A percentile compares a stretch with the other conserved stretches of the same genome.
phyloP scores from a whole-genome alignment of 2,797 vertebrate species.

The Danionella dracula region DNA sequence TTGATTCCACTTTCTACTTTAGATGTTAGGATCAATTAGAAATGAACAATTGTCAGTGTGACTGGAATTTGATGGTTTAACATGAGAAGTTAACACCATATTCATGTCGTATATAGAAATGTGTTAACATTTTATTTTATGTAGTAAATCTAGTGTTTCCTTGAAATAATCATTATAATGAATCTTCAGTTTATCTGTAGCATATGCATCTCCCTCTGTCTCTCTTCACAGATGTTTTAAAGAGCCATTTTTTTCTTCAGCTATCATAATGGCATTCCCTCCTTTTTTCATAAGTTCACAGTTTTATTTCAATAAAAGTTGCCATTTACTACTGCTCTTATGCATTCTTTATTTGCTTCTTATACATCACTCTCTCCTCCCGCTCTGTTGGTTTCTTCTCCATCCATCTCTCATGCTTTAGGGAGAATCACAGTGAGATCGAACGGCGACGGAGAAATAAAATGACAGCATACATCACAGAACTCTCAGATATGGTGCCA shows the following conservation, averaged over 20 bases:
- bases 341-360: conserved; percentile 42
- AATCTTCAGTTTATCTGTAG: conserved; percentile 60
- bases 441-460: conserved; percentile 92
- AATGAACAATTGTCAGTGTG: no score
- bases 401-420: conserved; percentile 56
- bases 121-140: no score
- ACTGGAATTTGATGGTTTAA: no score
- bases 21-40: no score
- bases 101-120: no score
- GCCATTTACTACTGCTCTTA: not conserved
- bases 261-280: conserved; percentile 45
- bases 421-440: conserved; percentile 98
- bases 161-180: no score
- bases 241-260: conserved; percentile 51
- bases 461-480: conserved; percentile 98
- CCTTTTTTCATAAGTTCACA: conserved; percentile 7
- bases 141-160: no score
- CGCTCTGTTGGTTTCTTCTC: conserved; percentile 25
- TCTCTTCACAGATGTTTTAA: conserved; percentile 25
- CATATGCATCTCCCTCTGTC: conserved; percentile 51
- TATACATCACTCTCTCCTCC: conserved; percentile 30
- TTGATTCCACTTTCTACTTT: no score
- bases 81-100: no score
- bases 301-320: not conserved
- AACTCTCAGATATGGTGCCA: conserved; percentile 97